These are phyloP conservation scores for Achatina immaculata DNA, from an alignment of 1,140 invertebrate genomes.

Conservation along the genomic window DNA sequence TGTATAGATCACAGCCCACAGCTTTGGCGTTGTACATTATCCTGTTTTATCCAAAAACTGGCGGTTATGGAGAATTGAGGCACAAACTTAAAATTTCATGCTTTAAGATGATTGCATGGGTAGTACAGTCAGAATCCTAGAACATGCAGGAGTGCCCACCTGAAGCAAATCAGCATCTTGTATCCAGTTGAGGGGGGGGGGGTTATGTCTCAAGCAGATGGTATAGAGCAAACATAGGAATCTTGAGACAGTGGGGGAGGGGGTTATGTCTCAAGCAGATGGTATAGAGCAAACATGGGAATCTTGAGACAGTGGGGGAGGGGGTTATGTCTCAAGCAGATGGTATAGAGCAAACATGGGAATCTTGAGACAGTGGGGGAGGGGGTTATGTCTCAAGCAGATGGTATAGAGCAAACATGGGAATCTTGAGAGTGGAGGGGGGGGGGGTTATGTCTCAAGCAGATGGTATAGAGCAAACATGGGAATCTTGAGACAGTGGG, in stretches of 20 bases:
- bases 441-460: neutral
- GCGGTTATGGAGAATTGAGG: no score
- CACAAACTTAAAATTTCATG: no score
- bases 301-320: neutral
- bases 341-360: neutral
- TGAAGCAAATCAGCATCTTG: neutral
- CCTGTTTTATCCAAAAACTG: no score
- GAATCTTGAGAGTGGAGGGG: neutral
- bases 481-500: neutral
- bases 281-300: neutral
- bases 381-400: neutral
- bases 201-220: neutral
- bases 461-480: neutral
- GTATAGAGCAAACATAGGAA: neutral
- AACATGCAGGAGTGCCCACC: neutral
- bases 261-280: neutral
- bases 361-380: neutral
- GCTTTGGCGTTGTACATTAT: no score
- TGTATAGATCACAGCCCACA: no score
- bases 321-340: neutral
- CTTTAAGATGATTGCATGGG: no score
- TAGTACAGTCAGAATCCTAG: neutral
- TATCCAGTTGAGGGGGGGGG: neutral
- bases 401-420: neutral
- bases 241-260: neutral